phyloP scores from a whole-genome alignment of 2,113 vertebrate genomes.

The Lota lota region DNA sequence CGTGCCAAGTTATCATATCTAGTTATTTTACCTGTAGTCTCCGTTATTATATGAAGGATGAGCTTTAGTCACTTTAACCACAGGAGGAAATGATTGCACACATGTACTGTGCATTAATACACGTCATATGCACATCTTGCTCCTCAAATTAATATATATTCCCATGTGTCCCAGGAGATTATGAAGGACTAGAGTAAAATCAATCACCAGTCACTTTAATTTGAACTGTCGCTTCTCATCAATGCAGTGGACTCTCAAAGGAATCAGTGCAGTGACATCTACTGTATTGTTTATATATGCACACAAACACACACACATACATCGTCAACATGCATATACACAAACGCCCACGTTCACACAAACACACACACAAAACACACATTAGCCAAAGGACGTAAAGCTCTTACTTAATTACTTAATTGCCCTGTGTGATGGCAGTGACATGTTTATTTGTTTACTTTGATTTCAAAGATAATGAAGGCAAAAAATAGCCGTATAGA shows the following conservation, averaged over 20 bases:
- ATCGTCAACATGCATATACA: too few species aligned
- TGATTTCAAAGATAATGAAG: slow-evolving; percentile 7
- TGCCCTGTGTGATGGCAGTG: neutral
- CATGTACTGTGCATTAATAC: too few species aligned
- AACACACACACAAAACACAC: too few species aligned
- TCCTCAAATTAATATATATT: neutral
- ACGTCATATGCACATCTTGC: neutral
- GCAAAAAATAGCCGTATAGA: neutral
- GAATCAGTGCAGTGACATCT: too few species aligned
- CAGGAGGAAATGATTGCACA: too few species aligned
- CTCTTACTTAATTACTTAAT: neutral
- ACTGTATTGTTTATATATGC: neutral
- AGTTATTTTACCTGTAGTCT: too few species aligned
- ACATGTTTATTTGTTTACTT: slow-evolving; percentile 15
- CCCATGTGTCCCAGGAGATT: neutral
- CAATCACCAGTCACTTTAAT: neutral
- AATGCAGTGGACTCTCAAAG: neutral
- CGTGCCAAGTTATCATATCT: too few species aligned
- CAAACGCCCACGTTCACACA: neutral
- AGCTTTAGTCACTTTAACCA: too few species aligned
- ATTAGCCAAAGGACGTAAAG: neutral
- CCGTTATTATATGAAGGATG: too few species aligned
- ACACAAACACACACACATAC: neutral
- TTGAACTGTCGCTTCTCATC: neutral
- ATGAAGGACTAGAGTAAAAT: slow-evolving; percentile 7